Percentiles rank a stretch among this genome's conserved stretches.
phyloP scores from a whole-genome alignment of 2,888 invertebrate species.

The Ametastegia equiseti region DNA sequence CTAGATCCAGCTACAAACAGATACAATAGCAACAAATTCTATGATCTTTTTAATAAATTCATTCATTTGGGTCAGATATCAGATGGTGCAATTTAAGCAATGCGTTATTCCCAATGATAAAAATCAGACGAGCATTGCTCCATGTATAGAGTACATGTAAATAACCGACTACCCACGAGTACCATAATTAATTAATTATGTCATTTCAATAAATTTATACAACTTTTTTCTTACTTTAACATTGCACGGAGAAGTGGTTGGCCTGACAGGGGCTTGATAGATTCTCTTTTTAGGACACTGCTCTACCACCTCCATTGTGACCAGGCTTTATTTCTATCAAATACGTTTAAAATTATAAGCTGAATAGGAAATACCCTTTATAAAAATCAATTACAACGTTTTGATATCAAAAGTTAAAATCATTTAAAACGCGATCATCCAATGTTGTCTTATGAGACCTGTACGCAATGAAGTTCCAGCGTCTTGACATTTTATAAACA shows the following conservation, averaged over 20 bases:
- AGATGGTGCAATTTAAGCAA: neutral
- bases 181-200: neutral
- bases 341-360: neutral
- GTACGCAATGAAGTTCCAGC: conserved; percentile 32
- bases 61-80: neutral
- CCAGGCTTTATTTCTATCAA: neutral
- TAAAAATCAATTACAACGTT: conserved; percentile 19
- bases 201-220: conserved; percentile 19
- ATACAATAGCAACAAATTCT: neutral
- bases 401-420: conserved; percentile 19
- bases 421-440: conserved; percentile 20
- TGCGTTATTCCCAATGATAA: neutral
- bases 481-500: neutral
- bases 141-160: neutral
- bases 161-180: neutral
- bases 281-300: conserved; percentile 52
- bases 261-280: conserved; percentile 47
- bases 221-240: conserved; percentile 52
- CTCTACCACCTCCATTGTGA: conserved; percentile 65
- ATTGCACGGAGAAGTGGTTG: conserved; percentile 54
- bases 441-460: neutral
- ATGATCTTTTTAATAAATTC: neutral
- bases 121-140: neutral
- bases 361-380: conserved; percentile 33
- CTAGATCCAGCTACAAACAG: neutral